Percentiles rank a stretch among this genome's conserved stretches.
Evolutionary conservation across 2,888 invertebrate species (phyloP).

Genomic region (Aradus depressus): DNA sequence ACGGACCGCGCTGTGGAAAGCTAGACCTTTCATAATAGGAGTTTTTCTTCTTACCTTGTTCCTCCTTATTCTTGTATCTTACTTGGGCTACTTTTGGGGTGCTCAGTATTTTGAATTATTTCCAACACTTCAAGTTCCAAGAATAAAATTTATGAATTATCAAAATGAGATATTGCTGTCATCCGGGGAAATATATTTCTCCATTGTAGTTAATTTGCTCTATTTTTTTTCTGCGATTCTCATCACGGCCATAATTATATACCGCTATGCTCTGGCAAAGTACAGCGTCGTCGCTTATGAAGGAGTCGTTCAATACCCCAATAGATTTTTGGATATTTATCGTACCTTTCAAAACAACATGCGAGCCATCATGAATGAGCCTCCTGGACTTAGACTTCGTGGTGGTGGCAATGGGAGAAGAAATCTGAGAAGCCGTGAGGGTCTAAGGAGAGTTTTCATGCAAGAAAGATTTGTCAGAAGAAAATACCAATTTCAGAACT

Average conservation of each 20-base stretch:
- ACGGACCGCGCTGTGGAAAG: not conserved
- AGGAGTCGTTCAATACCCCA: no score
- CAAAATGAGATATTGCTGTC: not conserved
- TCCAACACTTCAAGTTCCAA: not conserved
- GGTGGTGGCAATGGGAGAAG: no score
- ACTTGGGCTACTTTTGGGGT: not conserved
- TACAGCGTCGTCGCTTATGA: no score
- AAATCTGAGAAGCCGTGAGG: no score
- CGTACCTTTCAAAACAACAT: no score
- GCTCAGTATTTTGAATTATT: not conserved
- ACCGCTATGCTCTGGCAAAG: not conserved
- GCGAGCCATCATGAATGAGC: no score
- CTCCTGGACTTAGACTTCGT: no score
- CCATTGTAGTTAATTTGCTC: not conserved
- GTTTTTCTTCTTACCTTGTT: not conserved
- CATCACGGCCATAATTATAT: slow-evolving; percentile 1
- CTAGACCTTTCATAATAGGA: not conserved
- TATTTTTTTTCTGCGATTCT: not conserved
- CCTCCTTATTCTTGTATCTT: not conserved
- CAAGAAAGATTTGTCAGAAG: no score
- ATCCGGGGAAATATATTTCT: not conserved
- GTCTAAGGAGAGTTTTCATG: no score
- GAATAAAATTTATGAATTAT: not conserved
- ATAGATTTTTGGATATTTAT: no score
- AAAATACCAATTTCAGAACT: no score